A percentile compares a stretch with the other conserved stretches of the same genome.
These are phyloP conservation scores for Chironomus striatipennis DNA, from an alignment of 1,140 invertebrate genomes.

Conservation along the genomic window DNA sequence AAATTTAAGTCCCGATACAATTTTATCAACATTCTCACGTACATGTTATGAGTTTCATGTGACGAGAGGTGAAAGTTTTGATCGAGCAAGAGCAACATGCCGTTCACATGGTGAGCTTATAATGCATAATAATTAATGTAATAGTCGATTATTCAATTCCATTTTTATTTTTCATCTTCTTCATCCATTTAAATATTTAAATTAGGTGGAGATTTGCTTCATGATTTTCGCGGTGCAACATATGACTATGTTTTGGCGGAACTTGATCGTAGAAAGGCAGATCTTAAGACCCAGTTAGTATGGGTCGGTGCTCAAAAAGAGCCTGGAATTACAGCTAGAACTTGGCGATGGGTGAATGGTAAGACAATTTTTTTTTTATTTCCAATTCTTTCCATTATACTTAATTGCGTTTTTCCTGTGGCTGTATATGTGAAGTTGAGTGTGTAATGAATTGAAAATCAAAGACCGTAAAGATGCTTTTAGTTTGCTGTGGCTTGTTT, in stretches of 20 bases:
- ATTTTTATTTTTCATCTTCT: background rate
- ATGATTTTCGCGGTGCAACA: constrained; percentile 56
- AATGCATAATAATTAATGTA: background rate
- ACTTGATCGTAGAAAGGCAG: constrained; percentile 66
- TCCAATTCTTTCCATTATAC: constrained; percentile 25
- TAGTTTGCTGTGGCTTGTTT: background rate
- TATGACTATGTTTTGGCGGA: constrained; percentile 67
- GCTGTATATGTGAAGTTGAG: background rate
- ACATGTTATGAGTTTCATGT: constrained; percentile 85
- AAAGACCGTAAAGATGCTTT: background rate
- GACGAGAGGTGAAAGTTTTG: constrained; percentile 68
- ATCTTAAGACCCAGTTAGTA: constrained; percentile 73
- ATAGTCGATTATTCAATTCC: background rate
- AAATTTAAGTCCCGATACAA: constrained; percentile 59
- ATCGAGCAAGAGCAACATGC: constrained; percentile 66
- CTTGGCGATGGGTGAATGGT: constrained; percentile 89
- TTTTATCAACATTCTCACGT: constrained; percentile 69
- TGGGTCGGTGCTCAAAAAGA: constrained; percentile 89
- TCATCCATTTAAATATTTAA: background rate
- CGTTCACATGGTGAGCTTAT: constrained; percentile 45
- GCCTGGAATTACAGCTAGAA: constrained; percentile 66
- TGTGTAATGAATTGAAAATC: background rate
- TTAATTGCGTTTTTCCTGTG: background rate
- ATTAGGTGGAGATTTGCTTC: constrained; percentile 67
- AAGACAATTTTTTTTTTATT: constrained; percentile 38